Conservation (phyloP, 1,140 invertebrate genomes). For the Papilio machaon region DNA sequence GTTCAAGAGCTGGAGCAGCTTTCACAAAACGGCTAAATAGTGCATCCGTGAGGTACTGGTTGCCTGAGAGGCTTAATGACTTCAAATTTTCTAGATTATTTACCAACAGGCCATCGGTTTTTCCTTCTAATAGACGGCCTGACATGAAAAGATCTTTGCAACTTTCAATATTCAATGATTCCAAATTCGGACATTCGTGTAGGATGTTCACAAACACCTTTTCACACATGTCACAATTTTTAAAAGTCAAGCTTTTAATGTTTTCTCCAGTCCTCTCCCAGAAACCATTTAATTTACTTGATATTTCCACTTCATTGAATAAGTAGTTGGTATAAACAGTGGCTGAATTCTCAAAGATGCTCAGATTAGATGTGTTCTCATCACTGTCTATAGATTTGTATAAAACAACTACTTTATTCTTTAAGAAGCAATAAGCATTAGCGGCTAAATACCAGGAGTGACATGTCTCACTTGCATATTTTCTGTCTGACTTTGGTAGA, state of each 20-base stretch:
- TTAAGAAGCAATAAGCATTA: slow-evolving; percentile 82
- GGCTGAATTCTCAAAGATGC: slow-evolving; percentile 79
- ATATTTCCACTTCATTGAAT: slow-evolving; percentile 84
- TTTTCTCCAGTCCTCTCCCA: slow-evolving; percentile 79
- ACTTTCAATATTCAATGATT: slow-evolving; percentile 83
- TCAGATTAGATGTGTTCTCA: slow-evolving; percentile 73
- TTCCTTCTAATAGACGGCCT: slow-evolving; percentile 84
- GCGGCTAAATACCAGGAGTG: slow-evolving; percentile 83
- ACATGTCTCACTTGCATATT: slow-evolving; percentile 83
- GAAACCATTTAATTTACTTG: slow-evolving; percentile 73
- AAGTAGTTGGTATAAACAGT: slow-evolving; percentile 82
- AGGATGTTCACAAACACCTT: slow-evolving; percentile 84
- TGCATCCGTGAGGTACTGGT: slow-evolving; percentile 88
- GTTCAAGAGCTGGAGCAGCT: slow-evolving; percentile 83
- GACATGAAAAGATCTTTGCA: slow-evolving; percentile 89
- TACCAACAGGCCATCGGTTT: slow-evolving; percentile 78
- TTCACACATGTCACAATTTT: slow-evolving; percentile 84
- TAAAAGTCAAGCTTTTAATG: slow-evolving; percentile 78
- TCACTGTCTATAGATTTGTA: slow-evolving; percentile 80
- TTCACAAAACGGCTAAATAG: slow-evolving; percentile 85
- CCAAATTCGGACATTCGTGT: slow-evolving; percentile 82
- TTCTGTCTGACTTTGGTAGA: slow-evolving; percentile 83
- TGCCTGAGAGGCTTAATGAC: slow-evolving; percentile 84
- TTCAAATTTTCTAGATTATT: slow-evolving; percentile 83
- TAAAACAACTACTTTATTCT: slow-evolving; percentile 81